Percentiles rank a stretch among this genome's conserved stretches.
Evolutionary conservation across 2,888 invertebrate genomes (phyloP).

Genomic region (Tromatobia lineatoria): DNA sequence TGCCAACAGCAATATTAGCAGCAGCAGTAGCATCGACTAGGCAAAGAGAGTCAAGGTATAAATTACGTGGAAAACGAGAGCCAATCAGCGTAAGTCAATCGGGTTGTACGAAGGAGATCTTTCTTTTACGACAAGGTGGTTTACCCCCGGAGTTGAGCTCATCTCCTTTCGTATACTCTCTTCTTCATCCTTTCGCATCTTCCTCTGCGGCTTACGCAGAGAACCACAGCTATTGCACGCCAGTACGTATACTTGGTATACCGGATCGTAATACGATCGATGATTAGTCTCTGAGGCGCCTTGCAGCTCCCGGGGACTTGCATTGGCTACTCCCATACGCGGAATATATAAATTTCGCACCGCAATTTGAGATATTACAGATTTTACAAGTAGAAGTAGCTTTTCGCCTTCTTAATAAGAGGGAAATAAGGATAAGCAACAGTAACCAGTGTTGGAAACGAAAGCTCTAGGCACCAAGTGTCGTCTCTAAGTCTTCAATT

Average conservation of each 20-base stretch:
- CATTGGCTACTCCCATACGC: constrained; percentile 9
- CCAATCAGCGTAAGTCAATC: constrained; percentile 70
- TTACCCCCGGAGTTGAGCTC: constrained; percentile 38
- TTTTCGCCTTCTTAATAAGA: constrained; percentile 4
- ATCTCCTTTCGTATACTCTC: constrained; percentile 21
- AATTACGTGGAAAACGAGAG: constrained; percentile 72
- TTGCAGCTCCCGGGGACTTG: background rate
- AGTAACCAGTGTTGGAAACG: background rate
- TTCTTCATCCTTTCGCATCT: constrained; percentile 14
- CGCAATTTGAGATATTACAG: constrained; percentile 25
- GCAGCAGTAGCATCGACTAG: background rate
- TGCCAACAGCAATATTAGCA: background rate
- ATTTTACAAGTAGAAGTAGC: background rate
- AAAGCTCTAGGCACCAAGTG: background rate
- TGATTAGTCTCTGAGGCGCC: constrained; percentile 37
- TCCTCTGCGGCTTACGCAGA: constrained; percentile 21
- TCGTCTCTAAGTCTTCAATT: constrained; percentile 5
- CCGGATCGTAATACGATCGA: constrained; percentile 51
- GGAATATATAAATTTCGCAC: constrained; percentile 10
- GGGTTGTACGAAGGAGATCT: constrained; percentile 60
- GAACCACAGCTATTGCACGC: background rate
- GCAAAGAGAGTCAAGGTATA: constrained; percentile 48
- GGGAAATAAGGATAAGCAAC: background rate
- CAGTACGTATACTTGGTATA: constrained; percentile 5
- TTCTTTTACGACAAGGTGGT: constrained; percentile 59